phyloP scores from a whole-genome alignment of 2,797 vertebrate species.

The Sebastes iracundus region DNA sequence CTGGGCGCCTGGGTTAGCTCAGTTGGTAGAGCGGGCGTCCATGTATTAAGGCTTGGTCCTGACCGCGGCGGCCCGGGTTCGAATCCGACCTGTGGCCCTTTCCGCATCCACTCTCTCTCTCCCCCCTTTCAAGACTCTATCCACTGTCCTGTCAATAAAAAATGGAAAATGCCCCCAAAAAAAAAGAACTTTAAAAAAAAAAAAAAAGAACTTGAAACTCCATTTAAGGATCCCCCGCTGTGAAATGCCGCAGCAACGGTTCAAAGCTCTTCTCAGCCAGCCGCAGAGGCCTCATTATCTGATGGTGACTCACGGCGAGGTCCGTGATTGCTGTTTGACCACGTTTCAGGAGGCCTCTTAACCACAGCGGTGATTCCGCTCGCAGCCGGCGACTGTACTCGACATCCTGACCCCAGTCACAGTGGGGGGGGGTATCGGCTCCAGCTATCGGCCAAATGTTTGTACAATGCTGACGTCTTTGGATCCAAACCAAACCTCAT shows the following conservation, averaged over 20 bases:
- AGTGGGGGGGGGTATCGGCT: slow-evolving; percentile 16
- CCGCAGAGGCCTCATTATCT: slow-evolving; percentile 28
- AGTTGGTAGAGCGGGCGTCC: no score
- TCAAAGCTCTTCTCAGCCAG: slow-evolving; percentile 32
- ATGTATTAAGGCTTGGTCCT: no score
- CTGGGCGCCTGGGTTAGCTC: no score
- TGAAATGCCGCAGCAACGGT: slow-evolving; percentile 28
- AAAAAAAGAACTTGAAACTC: slow-evolving; percentile 41
- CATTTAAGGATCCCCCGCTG: slow-evolving; percentile 48
- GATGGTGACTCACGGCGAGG: slow-evolving; percentile 47
- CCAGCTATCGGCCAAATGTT: slow-evolving; percentile 16
- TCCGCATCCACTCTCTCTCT: no score
- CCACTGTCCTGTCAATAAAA: no score
- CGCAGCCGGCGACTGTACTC: slow-evolving; percentile 8
- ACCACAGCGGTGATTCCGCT: slow-evolving; percentile 24
- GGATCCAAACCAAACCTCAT: background rate
- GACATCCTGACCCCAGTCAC: background rate
- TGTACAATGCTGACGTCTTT: background rate
- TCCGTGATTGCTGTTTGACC: slow-evolving; percentile 46
- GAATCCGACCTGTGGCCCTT: no score
- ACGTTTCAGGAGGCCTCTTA: slow-evolving; percentile 34
- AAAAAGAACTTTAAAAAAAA: no score
- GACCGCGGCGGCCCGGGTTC: no score
- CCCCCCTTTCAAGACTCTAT: no score
- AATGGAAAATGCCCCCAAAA: no score